Evolutionary conservation across 2,113 vertebrate genomes (phyloP).

Genomic region (Phrynosoma platyrhinos): DNA sequence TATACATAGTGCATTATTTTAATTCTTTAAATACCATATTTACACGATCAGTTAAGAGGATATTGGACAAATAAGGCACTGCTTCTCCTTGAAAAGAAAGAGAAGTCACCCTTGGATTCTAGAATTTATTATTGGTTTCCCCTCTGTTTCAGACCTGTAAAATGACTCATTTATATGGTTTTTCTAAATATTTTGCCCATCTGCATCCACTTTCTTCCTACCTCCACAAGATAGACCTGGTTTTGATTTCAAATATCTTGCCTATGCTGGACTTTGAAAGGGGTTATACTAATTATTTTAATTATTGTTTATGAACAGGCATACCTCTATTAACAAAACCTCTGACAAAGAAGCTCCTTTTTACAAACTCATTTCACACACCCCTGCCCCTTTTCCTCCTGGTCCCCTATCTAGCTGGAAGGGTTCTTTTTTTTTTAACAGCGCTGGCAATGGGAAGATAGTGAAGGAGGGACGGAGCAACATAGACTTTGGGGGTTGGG

Average conservation of each 20-base stretch:
- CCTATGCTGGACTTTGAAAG: constrained; percentile 58
- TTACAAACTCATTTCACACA: too few relatives aligned
- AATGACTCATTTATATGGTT: constrained; percentile 53
- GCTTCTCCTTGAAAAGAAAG: constrained; percentile 37
- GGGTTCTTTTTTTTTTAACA: too few relatives aligned
- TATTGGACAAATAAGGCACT: neutral
- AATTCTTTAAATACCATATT: neutral
- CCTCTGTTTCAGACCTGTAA: constrained; percentile 64
- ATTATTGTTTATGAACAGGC: constrained; percentile 43
- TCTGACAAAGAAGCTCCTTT: too few relatives aligned
- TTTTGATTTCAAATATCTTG: constrained; percentile 62
- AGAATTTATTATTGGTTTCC: constrained; percentile 51
- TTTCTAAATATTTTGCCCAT: constrained; percentile 35
- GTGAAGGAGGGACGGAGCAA: too few relatives aligned
- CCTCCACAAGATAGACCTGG: constrained; percentile 58
- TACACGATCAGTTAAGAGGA: neutral
- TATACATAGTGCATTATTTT: neutral
- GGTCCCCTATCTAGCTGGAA: neutral
- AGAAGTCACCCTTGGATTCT: constrained; percentile 49
- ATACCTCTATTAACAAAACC: too few relatives aligned
- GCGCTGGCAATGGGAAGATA: too few relatives aligned
- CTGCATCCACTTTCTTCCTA: constrained; percentile 71
- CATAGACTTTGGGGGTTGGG: too few relatives aligned
- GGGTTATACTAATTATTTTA: constrained; percentile 59
- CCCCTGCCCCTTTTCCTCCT: neutral